These are phyloP conservation scores for Anabacerthia variegaticeps DNA, from an alignment of 2,797 vertebrate species.

Conservation along the genomic window DNA sequence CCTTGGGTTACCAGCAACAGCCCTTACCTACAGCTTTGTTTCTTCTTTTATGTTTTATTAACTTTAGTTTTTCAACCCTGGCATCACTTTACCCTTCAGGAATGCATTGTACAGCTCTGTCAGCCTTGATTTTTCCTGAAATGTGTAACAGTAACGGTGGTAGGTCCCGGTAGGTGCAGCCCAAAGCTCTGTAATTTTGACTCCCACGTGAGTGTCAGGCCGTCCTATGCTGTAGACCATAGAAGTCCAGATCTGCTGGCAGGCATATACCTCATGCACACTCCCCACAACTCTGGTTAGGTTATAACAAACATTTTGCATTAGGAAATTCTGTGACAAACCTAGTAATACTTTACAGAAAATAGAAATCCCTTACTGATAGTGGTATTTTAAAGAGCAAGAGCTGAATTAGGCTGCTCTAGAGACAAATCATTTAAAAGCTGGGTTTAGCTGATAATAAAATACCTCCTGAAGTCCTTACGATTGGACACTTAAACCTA, in stretches of 20 bases:
- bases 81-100: background rate
- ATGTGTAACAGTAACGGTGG: background rate
- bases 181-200: background rate
- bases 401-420: background rate
- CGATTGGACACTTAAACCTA: background rate
- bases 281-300: background rate
- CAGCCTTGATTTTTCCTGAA: background rate
- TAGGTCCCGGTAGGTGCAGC: background rate
- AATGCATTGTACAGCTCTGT: background rate
- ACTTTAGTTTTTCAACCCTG: background rate
- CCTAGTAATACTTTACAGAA: background rate
- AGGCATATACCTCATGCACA: background rate
- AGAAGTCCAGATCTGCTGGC: background rate
- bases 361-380: background rate
- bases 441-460: background rate
- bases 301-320: background rate
- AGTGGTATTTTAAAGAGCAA: background rate
- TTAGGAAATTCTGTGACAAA: background rate
- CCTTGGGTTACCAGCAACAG: background rate
- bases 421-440: background rate
- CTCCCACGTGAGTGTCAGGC: background rate
- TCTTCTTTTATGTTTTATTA: background rate
- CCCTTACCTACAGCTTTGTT: slow-evolving; percentile 29
- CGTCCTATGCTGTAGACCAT: background rate
- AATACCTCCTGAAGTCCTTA: background rate